Evolutionary conservation across 1,140 invertebrate species (phyloP).

Genomic region (Procambarus virginalis): DNA sequence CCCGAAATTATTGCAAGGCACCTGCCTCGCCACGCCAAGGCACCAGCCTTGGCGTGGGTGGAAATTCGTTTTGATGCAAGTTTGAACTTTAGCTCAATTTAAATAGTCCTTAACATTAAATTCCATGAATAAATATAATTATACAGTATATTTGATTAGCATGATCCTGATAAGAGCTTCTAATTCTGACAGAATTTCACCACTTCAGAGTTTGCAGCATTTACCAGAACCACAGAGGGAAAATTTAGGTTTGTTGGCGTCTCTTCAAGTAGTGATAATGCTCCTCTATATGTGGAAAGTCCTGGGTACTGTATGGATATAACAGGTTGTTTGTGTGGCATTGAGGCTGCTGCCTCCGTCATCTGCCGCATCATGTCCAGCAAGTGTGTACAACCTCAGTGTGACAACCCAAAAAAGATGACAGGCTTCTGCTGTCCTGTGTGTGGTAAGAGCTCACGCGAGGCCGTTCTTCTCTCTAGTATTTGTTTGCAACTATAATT

Average conservation of each 20-base stretch:
- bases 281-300: constrained; percentile 41
- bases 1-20: no score
- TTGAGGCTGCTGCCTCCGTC: constrained; percentile 10
- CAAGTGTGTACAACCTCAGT: constrained; percentile 36
- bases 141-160: background rate
- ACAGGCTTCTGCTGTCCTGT: constrained; percentile 54
- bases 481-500: no score
- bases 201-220: constrained; percentile 41
- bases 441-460: constrained; percentile 33
- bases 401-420: constrained; percentile 34
- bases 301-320: constrained; percentile 41
- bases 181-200: constrained; percentile 34
- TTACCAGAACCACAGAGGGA: constrained; percentile 32
- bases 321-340: constrained; percentile 49
- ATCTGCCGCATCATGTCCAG: constrained; percentile 35
- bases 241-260: constrained; percentile 23
- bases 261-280: constrained; percentile 26
- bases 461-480: no score
- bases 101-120: background rate
- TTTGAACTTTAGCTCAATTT: no score
- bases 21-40: no score
- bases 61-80: no score
- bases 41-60: no score
- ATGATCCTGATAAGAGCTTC: background rate
- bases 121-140: background rate